phyloP scores from a whole-genome alignment of 2,797 vertebrate species.

The Cossypha niveicapilla region DNA sequence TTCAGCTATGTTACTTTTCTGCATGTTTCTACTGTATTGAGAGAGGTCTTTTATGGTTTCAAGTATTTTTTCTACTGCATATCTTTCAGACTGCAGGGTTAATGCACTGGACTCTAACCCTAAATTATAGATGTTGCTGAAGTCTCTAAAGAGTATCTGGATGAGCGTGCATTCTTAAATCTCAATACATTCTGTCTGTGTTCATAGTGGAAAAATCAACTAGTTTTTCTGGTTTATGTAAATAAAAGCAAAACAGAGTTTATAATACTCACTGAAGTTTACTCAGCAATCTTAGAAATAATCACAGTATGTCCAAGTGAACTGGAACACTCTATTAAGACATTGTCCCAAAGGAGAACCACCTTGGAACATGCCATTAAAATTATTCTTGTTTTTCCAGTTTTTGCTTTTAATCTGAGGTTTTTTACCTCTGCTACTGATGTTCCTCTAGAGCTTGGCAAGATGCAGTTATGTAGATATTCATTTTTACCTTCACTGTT shows the following conservation, averaged over 20 bases:
- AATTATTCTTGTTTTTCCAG: not conserved
- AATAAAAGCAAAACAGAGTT: not conserved
- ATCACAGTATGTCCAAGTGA: not conserved
- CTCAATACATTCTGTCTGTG: not conserved
- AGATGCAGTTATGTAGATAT: not conserved
- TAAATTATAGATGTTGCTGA: not conserved
- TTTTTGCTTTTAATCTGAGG: not conserved
- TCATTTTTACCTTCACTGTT: not conserved
- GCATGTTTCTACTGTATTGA: not conserved
- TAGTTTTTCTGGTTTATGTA: not conserved
- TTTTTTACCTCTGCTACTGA: not conserved
- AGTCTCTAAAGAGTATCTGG: not conserved
- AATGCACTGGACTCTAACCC: not conserved
- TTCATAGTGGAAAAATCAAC: not conserved
- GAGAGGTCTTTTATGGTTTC: not conserved
- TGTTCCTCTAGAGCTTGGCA: not conserved
- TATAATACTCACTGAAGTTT: not conserved
- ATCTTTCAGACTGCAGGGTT: not conserved
- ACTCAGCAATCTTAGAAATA: not conserved
- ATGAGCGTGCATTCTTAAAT: not conserved
- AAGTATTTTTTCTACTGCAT: not conserved
- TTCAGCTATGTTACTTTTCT: not conserved
- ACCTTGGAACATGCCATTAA: not conserved
- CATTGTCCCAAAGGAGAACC: not conserved
- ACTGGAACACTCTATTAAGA: not conserved